Evolutionary conservation across 2,113 vertebrate species (phyloP), one percentile per base, ranked within the genome.

Genomic region (Engraulis encrasicolus): DNA sequence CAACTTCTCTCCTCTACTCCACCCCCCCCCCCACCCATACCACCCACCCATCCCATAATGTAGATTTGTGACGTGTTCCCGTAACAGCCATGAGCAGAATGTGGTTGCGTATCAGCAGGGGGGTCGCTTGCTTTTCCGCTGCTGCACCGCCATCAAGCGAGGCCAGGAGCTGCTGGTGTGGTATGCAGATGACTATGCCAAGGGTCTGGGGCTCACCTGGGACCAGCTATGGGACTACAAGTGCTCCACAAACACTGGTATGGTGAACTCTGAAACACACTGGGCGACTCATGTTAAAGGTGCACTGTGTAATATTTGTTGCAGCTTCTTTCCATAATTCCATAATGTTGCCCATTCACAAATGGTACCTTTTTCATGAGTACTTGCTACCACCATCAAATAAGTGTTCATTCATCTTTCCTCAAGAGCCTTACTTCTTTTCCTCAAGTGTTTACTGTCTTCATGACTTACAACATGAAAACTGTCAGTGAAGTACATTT

Each of bases 91-190:
- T 0, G 95, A 95, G 83, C 88, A 89, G 0, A 95, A 95, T 58
- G 49, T 95, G 85, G 84, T 95, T 86, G 94, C 93, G 0, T 91
- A 95, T 36, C 94, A 94, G 88, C 94, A 91, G 86, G 92, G 90
- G 84, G 92, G 89, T 14, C 94, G 89, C 78, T 89, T 95, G 84
- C 89, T 95, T 3, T 95, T 91, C 78, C 94, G 95, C 77, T 95
- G 93, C 80, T 93, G 94, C 27, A 91, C 92, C 36, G 52, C 89
- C 61, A 89, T 95, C 23, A 61, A 82, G 3, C 89, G 89, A 0
- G 95, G 94, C 19, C 92, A 95, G 23, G 95, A 95, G 88, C 92
- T 95, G 58, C 74, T 92, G 84, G 90, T 95, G 61, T 95, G 94
- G 94, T 93, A 94, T 74, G 89, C 92, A 81, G 89, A 85, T n/a